A percentile compares a stretch with the other conserved stretches of the same genome.
These are phyloP conservation scores for Nematopogon swammerdamellus DNA, from an alignment of 2,888 invertebrate species.

Conservation along the genomic window DNA sequence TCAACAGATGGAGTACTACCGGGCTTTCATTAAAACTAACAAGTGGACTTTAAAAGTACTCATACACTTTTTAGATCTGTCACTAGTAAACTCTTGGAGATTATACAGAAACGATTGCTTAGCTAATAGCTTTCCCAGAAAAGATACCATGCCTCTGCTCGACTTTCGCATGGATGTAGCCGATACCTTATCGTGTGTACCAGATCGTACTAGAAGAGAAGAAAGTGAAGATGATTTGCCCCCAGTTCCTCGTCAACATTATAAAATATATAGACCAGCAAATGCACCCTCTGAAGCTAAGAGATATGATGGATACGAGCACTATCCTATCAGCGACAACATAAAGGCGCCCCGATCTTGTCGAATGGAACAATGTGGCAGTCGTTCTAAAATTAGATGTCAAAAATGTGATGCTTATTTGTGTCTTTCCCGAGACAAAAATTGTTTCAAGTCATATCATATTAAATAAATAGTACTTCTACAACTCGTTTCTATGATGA, in stretches of 20 bases:
- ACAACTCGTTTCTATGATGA: too few relatives aligned
- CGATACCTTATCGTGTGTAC: constrained; percentile 6
- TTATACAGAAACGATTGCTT: constrained; percentile 12
- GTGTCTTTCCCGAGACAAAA: constrained; percentile 9
- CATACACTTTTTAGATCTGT: constrained; percentile 16
- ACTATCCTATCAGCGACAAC: constrained; percentile 14
- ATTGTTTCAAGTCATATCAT: constrained; percentile 9
- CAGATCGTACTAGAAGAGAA: constrained; percentile 3
- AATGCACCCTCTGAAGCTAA: constrained; percentile 13
- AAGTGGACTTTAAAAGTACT: constrained; percentile 20
- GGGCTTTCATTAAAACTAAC: constrained; percentile 17
- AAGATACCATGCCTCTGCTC: constrained; percentile 6
- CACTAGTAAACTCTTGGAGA: constrained; percentile 16
- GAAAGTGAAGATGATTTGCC: constrained; percentile 2
- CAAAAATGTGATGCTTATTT: constrained; percentile 14
- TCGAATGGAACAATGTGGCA: constrained; percentile 13
- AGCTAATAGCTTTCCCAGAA: constrained; percentile 4
- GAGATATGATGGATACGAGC: constrained; percentile 17
- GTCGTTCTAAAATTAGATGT: constrained; percentile 13
- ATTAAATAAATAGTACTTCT: too few relatives aligned
- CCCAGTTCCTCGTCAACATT: too few relatives aligned
- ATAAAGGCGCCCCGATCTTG: constrained; percentile 14
- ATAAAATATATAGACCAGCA: constrained; percentile 4
- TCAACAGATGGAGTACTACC: constrained; percentile 15
- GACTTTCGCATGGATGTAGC: constrained; percentile 11